Conservation (phyloP, 2,113 vertebrate species). For the Lagopus muta region DNA sequence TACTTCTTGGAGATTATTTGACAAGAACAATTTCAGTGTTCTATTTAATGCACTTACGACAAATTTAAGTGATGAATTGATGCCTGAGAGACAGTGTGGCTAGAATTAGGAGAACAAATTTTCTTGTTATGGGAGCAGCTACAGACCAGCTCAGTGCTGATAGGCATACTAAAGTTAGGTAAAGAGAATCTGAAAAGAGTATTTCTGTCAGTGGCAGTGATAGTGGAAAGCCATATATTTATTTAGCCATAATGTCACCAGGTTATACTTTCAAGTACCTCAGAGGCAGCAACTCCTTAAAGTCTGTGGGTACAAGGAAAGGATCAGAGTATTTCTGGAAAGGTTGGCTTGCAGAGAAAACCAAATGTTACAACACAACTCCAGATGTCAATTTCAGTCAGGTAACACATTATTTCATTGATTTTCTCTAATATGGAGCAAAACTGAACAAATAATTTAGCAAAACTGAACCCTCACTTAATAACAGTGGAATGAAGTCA, state of each 20-base stretch:
- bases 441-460: slow-evolving; percentile 20
- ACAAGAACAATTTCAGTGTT: slow-evolving; percentile 76
- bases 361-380: slow-evolving; percentile 30
- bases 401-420: slow-evolving; percentile 26
- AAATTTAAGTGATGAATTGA: slow-evolving; percentile 77
- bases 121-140: slow-evolving; percentile 64
- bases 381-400: slow-evolving; percentile 16
- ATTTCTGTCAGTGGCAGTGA: slow-evolving; percentile 53
- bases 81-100: slow-evolving; percentile 69
- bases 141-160: slow-evolving; percentile 69
- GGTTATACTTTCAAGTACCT: slow-evolving; percentile 60
- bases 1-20: slow-evolving; percentile 70
- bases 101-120: slow-evolving; percentile 70
- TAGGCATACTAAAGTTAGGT: slow-evolving; percentile 61
- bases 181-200: slow-evolving; percentile 62
- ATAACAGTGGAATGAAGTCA: background rate
- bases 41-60: slow-evolving; percentile 73
- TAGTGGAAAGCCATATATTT: slow-evolving; percentile 69
- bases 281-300: slow-evolving; percentile 28
- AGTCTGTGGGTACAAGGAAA: slow-evolving; percentile 37
- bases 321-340: slow-evolving; percentile 51
- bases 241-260: slow-evolving; percentile 66
- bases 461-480: slow-evolving; percentile 25
- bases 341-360: slow-evolving; percentile 33
- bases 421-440: slow-evolving; percentile 17